Base-by-base conservation (phyloP, 64 coral and sea anemone genomes). In the Dendronephthya gigantea region DNA sequence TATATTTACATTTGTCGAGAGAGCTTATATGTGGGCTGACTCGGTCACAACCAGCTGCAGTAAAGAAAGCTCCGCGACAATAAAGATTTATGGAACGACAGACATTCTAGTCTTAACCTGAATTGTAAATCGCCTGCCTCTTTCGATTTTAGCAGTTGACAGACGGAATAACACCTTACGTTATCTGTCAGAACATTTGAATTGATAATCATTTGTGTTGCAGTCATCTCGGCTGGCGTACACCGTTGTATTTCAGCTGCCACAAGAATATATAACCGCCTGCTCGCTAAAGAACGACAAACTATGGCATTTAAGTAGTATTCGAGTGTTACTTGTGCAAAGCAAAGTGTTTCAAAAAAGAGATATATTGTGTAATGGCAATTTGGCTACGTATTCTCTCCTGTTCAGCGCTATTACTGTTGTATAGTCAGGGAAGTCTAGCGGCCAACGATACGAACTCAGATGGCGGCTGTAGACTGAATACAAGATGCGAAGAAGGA, bases 401-500 rank as follows among this genome's bases (percentile, higher is more conserved):
- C 15, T 34, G 17, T 79, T 36, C 36, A 39, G 30, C 25, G 8
- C 36, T 34, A 17, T 8, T 39, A 35, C 19, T 79, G 72, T 33
- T 79, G 37, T 36, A 9, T 29, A 12, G 30, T 34, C 11, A 19
- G 22, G 19, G 11, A 10, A 33, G 34, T 15, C 72, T 79, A 36
- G 72, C 36, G 30, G 32, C 36, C 30, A 36, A 34, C 17, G 28
- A 34, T 33, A 39, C 3, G 19, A 35, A 79, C 31, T 87, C 89
- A 2, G 83, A 83, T 15, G 52, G 40, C n/a, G 12, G 69, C 0
- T 93, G 87, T 72, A 30, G 30, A 0, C n/a, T 93, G 32, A 89
- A 82, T 16, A 91, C 92, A 59, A 38, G 88, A 0, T 98, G 95
- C 65, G 90, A 85, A 56, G 1, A 66, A 0, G 95, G 95, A 86